These are phyloP conservation scores for Celastrina argiolus DNA, from an alignment of 2,888 invertebrate genomes.

Conservation along the genomic window DNA sequence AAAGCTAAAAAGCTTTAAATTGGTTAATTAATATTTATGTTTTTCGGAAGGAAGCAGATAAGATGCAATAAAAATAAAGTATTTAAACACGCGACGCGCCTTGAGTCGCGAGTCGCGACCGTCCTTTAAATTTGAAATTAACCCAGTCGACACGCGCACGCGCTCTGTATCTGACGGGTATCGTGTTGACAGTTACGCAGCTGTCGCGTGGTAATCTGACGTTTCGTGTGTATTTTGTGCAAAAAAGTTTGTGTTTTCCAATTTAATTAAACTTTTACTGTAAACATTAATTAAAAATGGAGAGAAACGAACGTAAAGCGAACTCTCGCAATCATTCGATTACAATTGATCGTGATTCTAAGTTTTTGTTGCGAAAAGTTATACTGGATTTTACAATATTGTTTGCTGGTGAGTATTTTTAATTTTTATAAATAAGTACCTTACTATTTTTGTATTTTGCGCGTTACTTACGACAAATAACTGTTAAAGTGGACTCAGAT, in stretches of 20 bases:
- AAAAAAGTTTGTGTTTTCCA: conserved; percentile 38
- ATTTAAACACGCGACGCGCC: background rate
- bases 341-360: conserved; percentile 76
- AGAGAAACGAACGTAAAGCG: conserved; percentile 62
- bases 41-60: conserved; percentile 7
- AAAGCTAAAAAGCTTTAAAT: background rate
- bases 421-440: too few species aligned
- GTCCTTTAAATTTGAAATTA: conserved; percentile 10
- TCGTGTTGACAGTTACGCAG: conserved; percentile 36
- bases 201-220: conserved; percentile 39
- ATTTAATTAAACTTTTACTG: conserved; percentile 35
- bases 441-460: conserved; percentile 14
- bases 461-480: background rate
- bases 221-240: conserved; percentile 54
- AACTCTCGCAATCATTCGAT: conserved; percentile 60
- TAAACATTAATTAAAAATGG: conserved; percentile 52
- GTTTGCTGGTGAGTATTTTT: conserved; percentile 80
- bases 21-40: background rate
- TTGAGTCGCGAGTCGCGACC: too few species aligned
- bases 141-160: conserved; percentile 69
- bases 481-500: background rate
- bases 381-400: conserved; percentile 82
- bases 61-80: background rate
- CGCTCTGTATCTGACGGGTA: conserved; percentile 56
- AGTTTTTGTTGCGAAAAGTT: conserved; percentile 80